Conservation (phyloP, 1,140 invertebrate genomes). For the Melitaea cinxia region DNA sequence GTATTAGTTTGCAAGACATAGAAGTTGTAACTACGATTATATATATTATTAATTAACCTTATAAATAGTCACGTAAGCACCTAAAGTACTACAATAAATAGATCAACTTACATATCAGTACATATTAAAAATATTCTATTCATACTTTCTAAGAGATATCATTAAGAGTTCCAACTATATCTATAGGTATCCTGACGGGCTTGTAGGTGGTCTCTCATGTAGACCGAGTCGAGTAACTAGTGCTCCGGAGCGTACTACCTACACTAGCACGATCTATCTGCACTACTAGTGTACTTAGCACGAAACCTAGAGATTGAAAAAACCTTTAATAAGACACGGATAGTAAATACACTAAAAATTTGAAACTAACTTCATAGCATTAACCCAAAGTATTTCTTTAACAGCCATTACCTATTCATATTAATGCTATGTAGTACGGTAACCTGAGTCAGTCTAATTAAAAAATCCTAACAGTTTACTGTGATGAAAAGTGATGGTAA, state of each 20-base stretch:
- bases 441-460: slow-evolving; percentile 40
- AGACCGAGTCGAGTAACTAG: slow-evolving; percentile 77
- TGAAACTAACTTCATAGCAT: slow-evolving; percentile 70
- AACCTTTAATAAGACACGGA: slow-evolving; percentile 71
- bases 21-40: no score
- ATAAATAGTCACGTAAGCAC: slow-evolving; percentile 76
- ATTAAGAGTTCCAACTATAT: slow-evolving; percentile 61
- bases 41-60: slow-evolving; percentile 60
- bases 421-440: slow-evolving; percentile 73
- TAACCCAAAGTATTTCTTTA: slow-evolving; percentile 59
- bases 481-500: no score
- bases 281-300: slow-evolving; percentile 82
- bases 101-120: slow-evolving; percentile 78
- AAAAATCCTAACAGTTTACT: no score
- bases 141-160: slow-evolving; percentile 63
- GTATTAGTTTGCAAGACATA: no score
- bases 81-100: slow-evolving; percentile 80
- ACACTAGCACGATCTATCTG: slow-evolving; percentile 79
- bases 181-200: slow-evolving; percentile 76
- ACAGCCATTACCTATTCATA: slow-evolving; percentile 55
- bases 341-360: slow-evolving; percentile 55
- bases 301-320: slow-evolving; percentile 82
- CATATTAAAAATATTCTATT: slow-evolving; percentile 71
- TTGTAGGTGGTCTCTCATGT: slow-evolving; percentile 76
- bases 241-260: slow-evolving; percentile 80